Percentiles rank a stretch among this genome's conserved stretches.
Conservation (phyloP, 2,113 vertebrate genomes). For the Clarias macrocephalus region DNA sequence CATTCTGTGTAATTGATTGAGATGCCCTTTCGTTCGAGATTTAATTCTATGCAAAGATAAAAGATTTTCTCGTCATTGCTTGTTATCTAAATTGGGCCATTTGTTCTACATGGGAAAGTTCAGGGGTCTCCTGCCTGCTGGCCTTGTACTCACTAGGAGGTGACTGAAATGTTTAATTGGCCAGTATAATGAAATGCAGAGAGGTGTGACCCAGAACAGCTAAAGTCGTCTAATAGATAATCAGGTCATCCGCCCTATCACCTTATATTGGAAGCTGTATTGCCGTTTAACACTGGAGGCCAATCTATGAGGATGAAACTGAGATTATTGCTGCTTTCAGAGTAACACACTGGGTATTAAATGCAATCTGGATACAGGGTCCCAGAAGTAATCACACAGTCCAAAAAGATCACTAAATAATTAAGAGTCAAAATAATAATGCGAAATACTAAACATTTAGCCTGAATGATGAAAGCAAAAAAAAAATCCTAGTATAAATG, state of each 20-base stretch:
- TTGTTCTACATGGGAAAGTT: slow-evolving; percentile 88
- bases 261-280: slow-evolving; percentile 22
- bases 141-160: slow-evolving; percentile 73
- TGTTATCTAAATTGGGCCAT: slow-evolving; percentile 94
- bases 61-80: slow-evolving; percentile 98
- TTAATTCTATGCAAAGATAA: slow-evolving; percentile 97
- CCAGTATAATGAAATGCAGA: slow-evolving; percentile 64
- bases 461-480: not conserved
- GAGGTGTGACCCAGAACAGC: slow-evolving; percentile 28
- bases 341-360: not conserved
- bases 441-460: not conserved
- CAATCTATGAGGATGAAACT: not conserved
- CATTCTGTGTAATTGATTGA: slow-evolving; percentile 94
- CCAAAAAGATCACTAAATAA: not conserved
- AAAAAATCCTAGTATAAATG: not conserved
- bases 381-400: not conserved
- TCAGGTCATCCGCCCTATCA: slow-evolving; percentile 27
- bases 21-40: slow-evolving; percentile 86
- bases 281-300: slow-evolving; percentile 31
- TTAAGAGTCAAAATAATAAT: not conserved
- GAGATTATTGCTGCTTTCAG: not conserved
- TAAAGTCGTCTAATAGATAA: slow-evolving; percentile 35
- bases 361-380: not conserved
- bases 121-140: slow-evolving; percentile 87
- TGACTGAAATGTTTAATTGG: slow-evolving; percentile 90